Conservation (phyloP, 30 jellyfish, hydroid and myxozoan genomes). For the Aurelia coerulea region DNA sequence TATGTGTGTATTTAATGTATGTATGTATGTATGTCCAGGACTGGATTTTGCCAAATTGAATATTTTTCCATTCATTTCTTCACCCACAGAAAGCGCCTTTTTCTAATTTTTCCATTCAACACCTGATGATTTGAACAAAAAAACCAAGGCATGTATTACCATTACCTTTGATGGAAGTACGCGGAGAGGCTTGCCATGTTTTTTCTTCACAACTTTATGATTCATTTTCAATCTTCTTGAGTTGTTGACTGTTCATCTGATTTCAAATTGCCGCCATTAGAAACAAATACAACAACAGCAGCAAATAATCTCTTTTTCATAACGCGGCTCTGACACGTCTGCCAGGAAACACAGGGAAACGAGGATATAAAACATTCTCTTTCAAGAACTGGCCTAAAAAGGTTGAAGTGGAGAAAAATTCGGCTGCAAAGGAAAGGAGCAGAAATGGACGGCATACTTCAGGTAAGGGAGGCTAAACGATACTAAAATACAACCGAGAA, state of each 20-base stretch:
- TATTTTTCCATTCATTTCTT: too few relatives aligned
- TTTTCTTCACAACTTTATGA: not conserved
- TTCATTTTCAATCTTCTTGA: not conserved
- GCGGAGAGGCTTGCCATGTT: not conserved
- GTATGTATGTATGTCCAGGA: too few relatives aligned
- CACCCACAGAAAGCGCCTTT: too few relatives aligned
- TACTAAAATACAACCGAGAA: too few relatives aligned
- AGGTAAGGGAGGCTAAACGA: not conserved
- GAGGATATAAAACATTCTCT: not conserved
- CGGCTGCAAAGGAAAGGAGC: too few relatives aligned
- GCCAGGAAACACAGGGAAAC: constrained; percentile 42
- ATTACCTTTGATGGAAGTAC: constrained; percentile 16
- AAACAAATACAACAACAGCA: not conserved
- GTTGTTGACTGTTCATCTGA: not conserved
- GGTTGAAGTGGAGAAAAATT: not conserved
- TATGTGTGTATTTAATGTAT: too few relatives aligned
- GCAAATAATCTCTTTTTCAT: constrained; percentile 12
- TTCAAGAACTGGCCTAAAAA: constrained; percentile 14
- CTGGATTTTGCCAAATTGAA: too few relatives aligned
- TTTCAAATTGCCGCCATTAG: constrained; percentile 29
- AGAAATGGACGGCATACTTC: constrained; percentile 26
- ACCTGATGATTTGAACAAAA: too few relatives aligned
- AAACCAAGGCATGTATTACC: not conserved
- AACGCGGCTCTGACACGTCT: constrained; percentile 58
- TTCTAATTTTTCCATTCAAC: too few relatives aligned